Percentiles rank a stretch among this genome's conserved stretches.
These are phyloP conservation scores for Eulemur mongoz DNA, from an alignment of 2,797 vertebrate species.

Conservation along the genomic window DNA sequence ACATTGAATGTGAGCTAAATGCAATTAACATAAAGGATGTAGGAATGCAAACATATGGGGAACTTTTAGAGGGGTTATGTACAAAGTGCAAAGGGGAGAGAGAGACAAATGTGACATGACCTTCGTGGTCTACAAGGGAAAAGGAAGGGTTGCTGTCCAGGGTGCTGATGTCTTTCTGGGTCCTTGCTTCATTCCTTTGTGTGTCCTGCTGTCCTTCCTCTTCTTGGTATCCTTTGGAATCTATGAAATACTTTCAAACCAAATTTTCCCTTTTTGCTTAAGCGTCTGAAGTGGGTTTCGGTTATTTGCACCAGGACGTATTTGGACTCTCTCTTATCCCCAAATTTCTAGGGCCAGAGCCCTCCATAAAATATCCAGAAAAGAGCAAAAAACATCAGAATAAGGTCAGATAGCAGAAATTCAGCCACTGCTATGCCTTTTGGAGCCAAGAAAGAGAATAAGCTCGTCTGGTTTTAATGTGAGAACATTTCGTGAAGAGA, in stretches of 20 bases:
- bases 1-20: background rate
- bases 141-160: background rate
- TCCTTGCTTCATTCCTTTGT: fast-evolving
- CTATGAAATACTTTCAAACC: background rate
- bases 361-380: background rate
- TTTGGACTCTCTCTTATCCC: background rate
- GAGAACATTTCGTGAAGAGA: background rate
- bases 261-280: background rate
- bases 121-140: too few relatives aligned
- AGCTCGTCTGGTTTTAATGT: background rate
- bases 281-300: background rate
- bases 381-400: background rate
- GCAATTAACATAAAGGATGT: background rate
- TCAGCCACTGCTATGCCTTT: background rate
- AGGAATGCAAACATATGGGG: background rate
- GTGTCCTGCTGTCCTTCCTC: background rate
- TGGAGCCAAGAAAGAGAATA: background rate
- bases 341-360: background rate
- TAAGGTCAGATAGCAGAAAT: background rate
- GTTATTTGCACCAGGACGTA: background rate
- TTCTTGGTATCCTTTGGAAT: background rate
- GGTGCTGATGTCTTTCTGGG: background rate
- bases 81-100: background rate
- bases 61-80: background rate
- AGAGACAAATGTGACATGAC: too few relatives aligned